Conservation (phyloP, 2,888 invertebrate genomes). For the Camponotus fellah region DNA sequence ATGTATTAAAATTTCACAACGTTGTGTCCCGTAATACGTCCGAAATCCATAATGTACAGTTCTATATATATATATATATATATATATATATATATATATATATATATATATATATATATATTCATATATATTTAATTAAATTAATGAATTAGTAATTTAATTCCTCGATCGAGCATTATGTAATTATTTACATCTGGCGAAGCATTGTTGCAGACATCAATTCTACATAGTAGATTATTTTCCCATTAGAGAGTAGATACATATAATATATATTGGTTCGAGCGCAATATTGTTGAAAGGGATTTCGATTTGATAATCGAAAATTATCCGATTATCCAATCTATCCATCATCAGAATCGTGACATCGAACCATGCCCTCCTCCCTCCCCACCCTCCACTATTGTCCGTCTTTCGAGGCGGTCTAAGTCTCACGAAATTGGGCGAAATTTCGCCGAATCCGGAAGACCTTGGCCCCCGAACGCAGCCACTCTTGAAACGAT, state of each 20-base stretch:
- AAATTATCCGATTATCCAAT: neutral
- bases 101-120: conserved; percentile 15
- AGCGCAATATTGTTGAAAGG: neutral
- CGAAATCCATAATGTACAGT: conserved; percentile 11
- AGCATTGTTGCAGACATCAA: neutral
- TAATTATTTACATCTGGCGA: conserved; percentile 32
- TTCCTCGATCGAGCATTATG: neutral
- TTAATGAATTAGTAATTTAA: conserved; percentile 34
- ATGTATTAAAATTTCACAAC: conserved; percentile 22
- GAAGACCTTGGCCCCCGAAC: conserved; percentile 67
- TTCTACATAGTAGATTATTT: conserved; percentile 8
- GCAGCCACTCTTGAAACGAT: conserved; percentile 11
- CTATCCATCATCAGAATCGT: neutral
- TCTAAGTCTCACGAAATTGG: conserved; percentile 38
- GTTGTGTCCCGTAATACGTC: neutral
- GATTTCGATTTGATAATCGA: conserved; percentile 18
- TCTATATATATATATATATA: conserved; percentile 16
- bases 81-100: neutral
- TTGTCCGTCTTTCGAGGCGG: neutral
- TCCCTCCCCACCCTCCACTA: neutral
- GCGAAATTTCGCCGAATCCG: conserved; percentile 61
- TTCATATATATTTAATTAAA: conserved; percentile 15
- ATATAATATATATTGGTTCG: neutral
- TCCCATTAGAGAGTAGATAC: neutral
- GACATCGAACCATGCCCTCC: too few relatives aligned